Percentiles rank a stretch among this genome's conserved stretches.
phyloP scores from a whole-genome alignment of 1,140 invertebrate genomes.

The Brachionus rubens region DNA sequence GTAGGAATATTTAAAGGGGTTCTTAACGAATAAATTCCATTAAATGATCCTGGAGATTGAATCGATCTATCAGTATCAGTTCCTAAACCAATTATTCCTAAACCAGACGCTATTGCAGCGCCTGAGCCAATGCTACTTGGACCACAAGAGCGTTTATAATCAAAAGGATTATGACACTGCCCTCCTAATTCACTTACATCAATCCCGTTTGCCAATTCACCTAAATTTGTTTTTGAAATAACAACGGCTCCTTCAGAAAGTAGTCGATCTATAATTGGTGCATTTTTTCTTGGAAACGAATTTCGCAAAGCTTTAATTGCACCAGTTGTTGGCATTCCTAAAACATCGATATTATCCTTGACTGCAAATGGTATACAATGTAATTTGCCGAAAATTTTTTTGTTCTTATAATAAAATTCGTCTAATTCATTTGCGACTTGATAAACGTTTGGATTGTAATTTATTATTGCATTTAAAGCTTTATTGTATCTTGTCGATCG shows the following conservation, averaged over 20 bases:
- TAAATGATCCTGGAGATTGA: not conserved
- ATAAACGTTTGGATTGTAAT: not conserved
- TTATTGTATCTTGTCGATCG: not conserved
- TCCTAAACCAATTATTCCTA: not conserved
- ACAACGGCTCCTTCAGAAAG: conserved; percentile 6
- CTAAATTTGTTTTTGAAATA: conserved; percentile 20
- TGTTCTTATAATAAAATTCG: not conserved
- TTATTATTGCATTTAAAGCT: conserved; percentile 17
- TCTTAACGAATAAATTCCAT: not conserved
- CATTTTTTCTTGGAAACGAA: not conserved
- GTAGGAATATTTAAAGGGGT: not conserved
- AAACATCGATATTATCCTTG: conserved; percentile 40
- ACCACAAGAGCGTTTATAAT: not conserved
- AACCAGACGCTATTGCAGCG: not conserved
- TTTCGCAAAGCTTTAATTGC: not conserved
- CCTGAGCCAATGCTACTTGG: conserved; percentile 9
- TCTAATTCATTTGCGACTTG: not conserved
- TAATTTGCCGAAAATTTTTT: not conserved
- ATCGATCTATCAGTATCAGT: conserved; percentile 18
- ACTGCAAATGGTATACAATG: conserved; percentile 43
- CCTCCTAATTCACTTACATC: conserved; percentile 16
- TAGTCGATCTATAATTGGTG: not conserved
- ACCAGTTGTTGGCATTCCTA: conserved; percentile 44
- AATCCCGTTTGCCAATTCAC: not conserved
- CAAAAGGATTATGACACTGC: conserved; percentile 21